Base-by-base conservation (phyloP, 2,797 vertebrate genomes). In the Semotilus atromaculatus region DNA sequence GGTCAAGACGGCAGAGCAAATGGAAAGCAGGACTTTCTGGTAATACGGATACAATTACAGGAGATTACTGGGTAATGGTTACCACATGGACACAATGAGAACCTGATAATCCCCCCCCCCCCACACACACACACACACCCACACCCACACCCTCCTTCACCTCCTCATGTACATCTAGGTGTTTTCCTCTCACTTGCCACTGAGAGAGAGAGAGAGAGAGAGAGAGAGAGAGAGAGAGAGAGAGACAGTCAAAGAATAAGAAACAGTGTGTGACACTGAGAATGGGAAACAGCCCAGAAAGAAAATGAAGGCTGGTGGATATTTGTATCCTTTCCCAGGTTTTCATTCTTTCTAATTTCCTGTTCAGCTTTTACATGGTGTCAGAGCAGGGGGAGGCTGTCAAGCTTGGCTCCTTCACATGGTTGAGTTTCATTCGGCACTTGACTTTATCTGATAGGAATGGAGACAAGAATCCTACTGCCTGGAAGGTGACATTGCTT, bases 11-110 rank as follows among this genome's bases (percentile, higher is more conserved):
- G 94, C 93, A 92, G 93, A 94, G 94, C 94, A 94, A 96, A 96
- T 95, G 95, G 95, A 96, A 96, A 96, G 95, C 95, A 96, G 96
- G 94, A 94, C 85, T 96, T 94, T 94, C 92, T 94, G 94, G 94
- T 96, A 96, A 96, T 95, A 93, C 94, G 94, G 95, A 94, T 94
- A 95, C 95, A 96, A 96, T 96, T 97, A 96, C 94, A 93, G 93
- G 93, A 97, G 95, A 96, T 96, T 96, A 96, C 93, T 62, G 94
- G 48, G 89, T 93, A 96, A 96, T 96, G 93, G 95, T 94, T 96
- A 94, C 95, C 96, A 96, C 94, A 96, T 96, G 96, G 94, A 94
- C 93, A 90, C 94, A 96, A 94, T 93, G 94, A 93, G 94, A 94
- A 96, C 93, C 94, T 95, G 95, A 95, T 96, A 95, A 96, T 95